These are phyloP conservation scores for Melanotaenia nigrans DNA, from an alignment of 2,797 vertebrate species.

Conservation along the genomic window DNA sequence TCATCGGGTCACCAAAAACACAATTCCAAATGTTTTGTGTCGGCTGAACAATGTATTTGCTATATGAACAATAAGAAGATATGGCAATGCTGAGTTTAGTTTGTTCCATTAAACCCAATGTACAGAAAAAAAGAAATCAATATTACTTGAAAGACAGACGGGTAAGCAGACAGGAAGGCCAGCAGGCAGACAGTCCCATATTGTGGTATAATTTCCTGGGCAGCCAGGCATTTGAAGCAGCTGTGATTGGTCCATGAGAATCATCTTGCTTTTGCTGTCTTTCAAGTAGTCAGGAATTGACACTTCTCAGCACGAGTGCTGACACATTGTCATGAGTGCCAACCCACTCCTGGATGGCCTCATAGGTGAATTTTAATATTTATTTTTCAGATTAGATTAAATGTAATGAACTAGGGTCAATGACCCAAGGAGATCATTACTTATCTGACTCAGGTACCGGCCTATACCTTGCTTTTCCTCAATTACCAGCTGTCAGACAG, in stretches of 20 bases:
- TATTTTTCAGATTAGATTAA: conserved; percentile 67
- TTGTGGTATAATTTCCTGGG: conserved; percentile 9
- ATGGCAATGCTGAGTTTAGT: conserved; percentile 2
- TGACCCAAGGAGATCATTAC: conserved; percentile 68
- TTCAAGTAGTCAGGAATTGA: conserved; percentile 51
- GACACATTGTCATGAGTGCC: conserved; percentile 41
- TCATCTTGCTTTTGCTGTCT: conserved; percentile 30
- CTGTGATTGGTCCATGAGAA: conserved; percentile 42
- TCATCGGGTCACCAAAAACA: background rate
- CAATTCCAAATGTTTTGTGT: background rate
- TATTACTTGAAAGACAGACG: conserved; percentile 16
- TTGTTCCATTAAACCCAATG: background rate
- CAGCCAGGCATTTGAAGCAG: conserved; percentile 42
- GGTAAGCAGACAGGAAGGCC: background rate
- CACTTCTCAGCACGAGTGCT: conserved; percentile 49
- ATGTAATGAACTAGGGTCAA: conserved; percentile 60
- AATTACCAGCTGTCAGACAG: conserved; percentile 72
- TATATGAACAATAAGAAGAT: conserved; percentile 2
- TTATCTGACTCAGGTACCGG: conserved; percentile 54
- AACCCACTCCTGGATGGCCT: conserved; percentile 40
- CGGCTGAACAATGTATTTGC: conserved; percentile 12
- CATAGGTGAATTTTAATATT: conserved; percentile 60
- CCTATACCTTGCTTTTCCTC: conserved; percentile 57
- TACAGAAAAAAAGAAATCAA: background rate
- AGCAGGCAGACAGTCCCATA: conserved; percentile 7